Evolutionary conservation across 1,140 invertebrate species (phyloP).

Genomic region (Rhopalosiphum maidis): DNA sequence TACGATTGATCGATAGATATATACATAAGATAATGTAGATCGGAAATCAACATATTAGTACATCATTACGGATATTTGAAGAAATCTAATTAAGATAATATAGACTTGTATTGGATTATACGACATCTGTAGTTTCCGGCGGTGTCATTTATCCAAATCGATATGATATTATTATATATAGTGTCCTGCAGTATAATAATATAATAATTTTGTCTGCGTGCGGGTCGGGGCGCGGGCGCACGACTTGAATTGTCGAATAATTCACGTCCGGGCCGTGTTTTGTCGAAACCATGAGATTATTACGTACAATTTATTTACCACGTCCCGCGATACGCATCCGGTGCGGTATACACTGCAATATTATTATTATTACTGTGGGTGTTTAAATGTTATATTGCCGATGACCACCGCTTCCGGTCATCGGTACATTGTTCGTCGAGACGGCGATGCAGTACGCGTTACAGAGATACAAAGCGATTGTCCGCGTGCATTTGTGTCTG

Average conservation of each 20-base stretch:
- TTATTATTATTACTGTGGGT: neutral
- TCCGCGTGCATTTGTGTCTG: neutral
- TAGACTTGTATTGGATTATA: neutral
- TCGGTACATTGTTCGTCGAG: neutral
- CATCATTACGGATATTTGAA: too few relatives aligned
- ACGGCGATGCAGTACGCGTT: neutral
- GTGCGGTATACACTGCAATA: neutral
- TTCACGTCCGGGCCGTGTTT: neutral
- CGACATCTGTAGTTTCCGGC: neutral
- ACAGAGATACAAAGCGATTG: neutral
- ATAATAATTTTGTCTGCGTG: neutral
- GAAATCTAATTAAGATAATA: too few relatives aligned
- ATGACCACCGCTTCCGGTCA: conserved; percentile 8
- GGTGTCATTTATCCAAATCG: neutral
- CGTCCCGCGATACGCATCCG: neutral
- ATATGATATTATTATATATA: neutral
- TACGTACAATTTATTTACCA: neutral
- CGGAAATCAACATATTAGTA: too few relatives aligned
- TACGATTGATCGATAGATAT: too few relatives aligned
- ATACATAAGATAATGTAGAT: too few relatives aligned
- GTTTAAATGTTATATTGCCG: neutral
- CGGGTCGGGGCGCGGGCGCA: neutral
- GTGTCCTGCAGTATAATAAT: neutral
- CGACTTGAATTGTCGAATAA: neutral
- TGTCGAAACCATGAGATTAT: neutral